These are phyloP conservation scores for Gallinago media DNA, from an alignment of 2,113 vertebrate species.

Conservation along the genomic window DNA sequence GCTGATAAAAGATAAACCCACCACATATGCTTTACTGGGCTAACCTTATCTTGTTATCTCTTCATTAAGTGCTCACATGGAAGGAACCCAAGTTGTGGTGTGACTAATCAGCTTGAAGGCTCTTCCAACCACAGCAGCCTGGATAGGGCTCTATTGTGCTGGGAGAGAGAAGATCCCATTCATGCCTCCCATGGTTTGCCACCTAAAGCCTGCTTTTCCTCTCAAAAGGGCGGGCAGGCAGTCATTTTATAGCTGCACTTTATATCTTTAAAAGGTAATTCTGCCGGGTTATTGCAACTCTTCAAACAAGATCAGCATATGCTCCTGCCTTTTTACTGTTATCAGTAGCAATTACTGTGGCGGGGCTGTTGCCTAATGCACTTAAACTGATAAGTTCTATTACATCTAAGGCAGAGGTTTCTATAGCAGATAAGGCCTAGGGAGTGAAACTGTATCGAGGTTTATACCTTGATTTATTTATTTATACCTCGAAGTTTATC, in stretches of 20 bases:
- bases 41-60: conserved; percentile 60
- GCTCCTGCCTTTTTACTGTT: not conserved
- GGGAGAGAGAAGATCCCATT: not conserved
- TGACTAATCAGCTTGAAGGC: conserved; percentile 17
- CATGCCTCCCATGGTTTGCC: not conserved
- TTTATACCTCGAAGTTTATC: not conserved
- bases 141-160: not conserved
- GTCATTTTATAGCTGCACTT: not conserved
- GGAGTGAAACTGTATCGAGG: not conserved
- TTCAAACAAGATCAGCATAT: not conserved
- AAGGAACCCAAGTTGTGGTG: conserved; percentile 36
- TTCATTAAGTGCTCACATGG: conserved; percentile 54
- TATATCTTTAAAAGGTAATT: not conserved
- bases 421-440: not conserved
- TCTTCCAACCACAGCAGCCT: not conserved
- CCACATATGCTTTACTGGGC: not conserved
- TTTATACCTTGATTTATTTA: not conserved
- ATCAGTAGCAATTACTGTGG: not conserved
- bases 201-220: not conserved
- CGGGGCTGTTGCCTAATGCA: not conserved
- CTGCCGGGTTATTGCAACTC: not conserved
- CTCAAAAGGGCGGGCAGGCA: not conserved
- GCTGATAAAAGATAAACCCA: conserved; percentile 31
- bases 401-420: not conserved
- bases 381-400: conserved; percentile 23